Conservation (phyloP, 2,797 vertebrate species). For the Clarias laeviceps region DNA sequence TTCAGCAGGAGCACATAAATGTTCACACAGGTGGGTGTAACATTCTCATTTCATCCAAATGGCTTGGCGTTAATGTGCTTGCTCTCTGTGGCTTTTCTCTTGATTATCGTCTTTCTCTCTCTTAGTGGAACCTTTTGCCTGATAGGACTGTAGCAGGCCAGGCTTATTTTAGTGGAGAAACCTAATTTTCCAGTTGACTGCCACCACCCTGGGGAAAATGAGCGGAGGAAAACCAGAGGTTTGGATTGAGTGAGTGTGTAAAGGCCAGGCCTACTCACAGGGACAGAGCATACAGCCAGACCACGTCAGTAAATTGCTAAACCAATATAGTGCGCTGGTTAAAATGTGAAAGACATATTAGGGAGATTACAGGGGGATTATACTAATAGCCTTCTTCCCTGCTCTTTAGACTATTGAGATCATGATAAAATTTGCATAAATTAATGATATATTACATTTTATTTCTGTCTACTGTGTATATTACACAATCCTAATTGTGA, state of each 20-base stretch:
- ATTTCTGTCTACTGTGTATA: neutral
- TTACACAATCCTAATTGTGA: neutral
- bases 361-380: conserved; percentile 22
- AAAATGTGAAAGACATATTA: conserved; percentile 15
- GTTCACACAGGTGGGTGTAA: conserved; percentile 40
- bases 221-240: conserved; percentile 47
- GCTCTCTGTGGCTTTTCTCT: conserved; percentile 40
- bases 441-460: neutral
- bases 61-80: conserved; percentile 25
- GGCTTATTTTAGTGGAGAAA: conserved; percentile 62
- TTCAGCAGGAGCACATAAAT: conserved; percentile 31
- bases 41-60: conserved; percentile 47
- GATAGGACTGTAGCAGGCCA: conserved; percentile 47
- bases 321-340: conserved; percentile 25
- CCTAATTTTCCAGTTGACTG: conserved; percentile 64
- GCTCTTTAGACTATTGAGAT: neutral
- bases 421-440: conserved; percentile 12
- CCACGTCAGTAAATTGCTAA: conserved; percentile 10
- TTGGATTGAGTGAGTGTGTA: conserved; percentile 46
- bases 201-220: conserved; percentile 52
- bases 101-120: conserved; percentile 54
- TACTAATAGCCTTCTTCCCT: neutral
- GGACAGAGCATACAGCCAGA: conserved; percentile 22
- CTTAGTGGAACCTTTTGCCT: conserved; percentile 41
- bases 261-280: conserved; percentile 27